Evolutionary conservation across 2,888 invertebrate species (phyloP), one percentile per base, ranked within the genome.

Genomic region (Archips xylosteana): DNA sequence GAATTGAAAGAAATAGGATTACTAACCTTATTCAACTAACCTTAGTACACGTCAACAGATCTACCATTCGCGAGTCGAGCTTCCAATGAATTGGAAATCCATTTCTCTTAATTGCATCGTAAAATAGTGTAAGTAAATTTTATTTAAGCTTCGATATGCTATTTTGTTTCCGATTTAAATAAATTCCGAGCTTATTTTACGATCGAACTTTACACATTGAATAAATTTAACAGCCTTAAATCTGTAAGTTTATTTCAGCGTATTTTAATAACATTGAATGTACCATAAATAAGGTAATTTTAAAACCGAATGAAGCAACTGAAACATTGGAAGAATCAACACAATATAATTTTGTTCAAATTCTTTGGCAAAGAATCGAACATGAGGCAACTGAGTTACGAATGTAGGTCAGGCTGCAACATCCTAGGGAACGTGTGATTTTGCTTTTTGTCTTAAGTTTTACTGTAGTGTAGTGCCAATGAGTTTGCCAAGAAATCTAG

Each of bases 401-500:
- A 75, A 87, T 86, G 78, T 87, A 80, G 87, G 87, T 87, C 89
- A 87, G 80, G 80, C 80, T 80, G 69, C 69, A 81, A 79, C 74
- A 71, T 76, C 73, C 67, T 76, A 75, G 75, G 72, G 77, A 77
- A 75, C 68, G 76, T 71, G 74, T 75, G 75, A 80, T 78, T 78
- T 79, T 82, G 73, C 74, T 79, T 82, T 85, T 85, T 81, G 81
- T 78, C 77, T 74, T 67, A 71, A 75, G 77, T 79, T 81, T 76
- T 78, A 79, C 81, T 82, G 82, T 81, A 83, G 81, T 75, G 74
- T 75, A 78, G 75, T 78, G 78, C 77, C 79, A 80, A 80, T 78
- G 75, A 80, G 80, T 78, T 80, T 89, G 89, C 88, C 88, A 90
- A 91, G 82, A 83, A 80, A 78, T 73, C 77, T 75, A 74, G 75